Evolutionary conservation across 35 echinoderm and acorn worm genomes (phyloP).

Genomic region (Chiridota heheva): DNA sequence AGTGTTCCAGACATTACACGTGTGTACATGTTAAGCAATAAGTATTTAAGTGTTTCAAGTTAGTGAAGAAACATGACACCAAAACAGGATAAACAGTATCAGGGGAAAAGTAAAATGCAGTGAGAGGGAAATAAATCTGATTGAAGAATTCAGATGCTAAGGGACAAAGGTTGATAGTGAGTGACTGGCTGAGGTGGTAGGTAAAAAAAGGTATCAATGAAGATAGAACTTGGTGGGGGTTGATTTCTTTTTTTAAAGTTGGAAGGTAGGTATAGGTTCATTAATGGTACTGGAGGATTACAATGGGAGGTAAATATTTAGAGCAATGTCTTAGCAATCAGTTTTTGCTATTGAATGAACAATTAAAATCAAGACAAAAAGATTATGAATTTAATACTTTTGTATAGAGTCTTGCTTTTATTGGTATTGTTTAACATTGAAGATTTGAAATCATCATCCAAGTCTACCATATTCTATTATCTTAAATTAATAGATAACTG

Average conservation of each 20-base stretch:
- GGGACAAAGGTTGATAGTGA: background rate
- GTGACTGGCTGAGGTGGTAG: background rate
- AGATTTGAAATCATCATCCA: background rate
- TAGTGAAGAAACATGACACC: background rate
- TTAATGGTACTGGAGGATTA: background rate
- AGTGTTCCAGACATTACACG: background rate
- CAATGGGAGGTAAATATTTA: background rate
- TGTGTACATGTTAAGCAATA: background rate
- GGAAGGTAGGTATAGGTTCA: background rate
- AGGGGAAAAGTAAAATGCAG: background rate
- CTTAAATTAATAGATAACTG: background rate
- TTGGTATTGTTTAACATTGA: background rate
- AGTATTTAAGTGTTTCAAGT: background rate
- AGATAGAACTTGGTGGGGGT: background rate
- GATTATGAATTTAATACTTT: background rate
- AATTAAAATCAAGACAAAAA: background rate
- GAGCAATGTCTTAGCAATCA: no score
- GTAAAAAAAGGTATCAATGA: background rate
- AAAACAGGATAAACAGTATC: background rate
- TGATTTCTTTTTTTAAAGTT: background rate
- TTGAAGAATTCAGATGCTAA: background rate
- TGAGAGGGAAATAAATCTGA: background rate
- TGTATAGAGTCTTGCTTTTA: background rate
- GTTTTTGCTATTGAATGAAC: background rate
- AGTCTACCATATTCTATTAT: background rate